Percentiles rank a stretch among this genome's conserved stretches.
phyloP scores from a whole-genome alignment of 2,113 vertebrate species.

The Gila orcuttii region DNA sequence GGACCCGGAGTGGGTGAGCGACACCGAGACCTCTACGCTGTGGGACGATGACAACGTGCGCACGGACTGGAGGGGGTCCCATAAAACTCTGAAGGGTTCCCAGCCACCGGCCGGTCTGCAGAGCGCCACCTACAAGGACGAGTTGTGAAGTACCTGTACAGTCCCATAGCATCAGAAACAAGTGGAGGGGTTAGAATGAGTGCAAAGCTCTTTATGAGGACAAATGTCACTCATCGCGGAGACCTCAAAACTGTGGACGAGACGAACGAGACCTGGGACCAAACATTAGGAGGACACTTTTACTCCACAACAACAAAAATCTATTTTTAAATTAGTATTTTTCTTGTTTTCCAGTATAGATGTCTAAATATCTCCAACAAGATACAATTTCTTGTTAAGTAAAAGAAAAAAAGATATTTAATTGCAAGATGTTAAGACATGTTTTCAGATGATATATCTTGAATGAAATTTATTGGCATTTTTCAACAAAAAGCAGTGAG shows the following conservation, averaged over 20 bases:
- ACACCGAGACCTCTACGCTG: constrained; percentile 95
- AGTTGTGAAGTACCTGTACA: constrained; percentile 77
- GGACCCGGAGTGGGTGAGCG: constrained; percentile 89
- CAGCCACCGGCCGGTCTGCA: constrained; percentile 66
- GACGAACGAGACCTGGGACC: not conserved
- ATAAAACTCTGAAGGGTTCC: constrained; percentile 85
- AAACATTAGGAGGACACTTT: not conserved
- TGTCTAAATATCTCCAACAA: not conserved
- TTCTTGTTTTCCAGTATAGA: not conserved
- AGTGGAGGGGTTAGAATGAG: not conserved
- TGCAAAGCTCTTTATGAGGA: not conserved
- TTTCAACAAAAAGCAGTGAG: too few relatives aligned
- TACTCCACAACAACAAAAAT: not conserved
- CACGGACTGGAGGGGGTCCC: constrained; percentile 88
- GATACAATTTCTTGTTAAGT: not conserved
- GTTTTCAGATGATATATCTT: not conserved
- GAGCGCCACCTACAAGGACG: constrained; percentile 77
- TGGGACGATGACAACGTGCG: constrained; percentile 89
- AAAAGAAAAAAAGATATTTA: not conserved
- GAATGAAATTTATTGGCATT: too few relatives aligned
- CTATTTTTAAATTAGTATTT: not conserved
- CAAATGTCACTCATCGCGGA: not conserved
- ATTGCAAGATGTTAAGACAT: not conserved
- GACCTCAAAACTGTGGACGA: constrained; percentile 1
- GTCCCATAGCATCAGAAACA: not conserved